Evolutionary conservation across 2,113 vertebrate genomes (phyloP), one percentile per base, ranked within the genome.

Genomic region (Cheirogaleus medius): DNA sequence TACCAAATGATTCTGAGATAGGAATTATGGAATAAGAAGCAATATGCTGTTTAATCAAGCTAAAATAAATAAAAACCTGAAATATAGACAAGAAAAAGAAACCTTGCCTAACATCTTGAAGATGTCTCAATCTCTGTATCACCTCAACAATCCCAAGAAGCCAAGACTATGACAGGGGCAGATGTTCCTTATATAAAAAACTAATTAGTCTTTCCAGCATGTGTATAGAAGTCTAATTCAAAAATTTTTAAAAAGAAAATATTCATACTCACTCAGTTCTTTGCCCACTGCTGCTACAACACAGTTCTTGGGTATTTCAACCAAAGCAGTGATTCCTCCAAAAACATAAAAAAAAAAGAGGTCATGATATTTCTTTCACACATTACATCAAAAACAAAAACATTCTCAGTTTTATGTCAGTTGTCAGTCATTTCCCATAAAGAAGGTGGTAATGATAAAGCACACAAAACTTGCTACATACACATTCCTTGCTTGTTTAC

Each of bases 261-360:
- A 78, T 71, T 87, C 5, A 92, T 92, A 99, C 99, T 99, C 96
- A 99, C 99, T 98, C 69, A 99, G 98, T 90, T 99, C 99, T 98
- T 98, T 99, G 95, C 99, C 99, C 98, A 99, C 98, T 11, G 99
- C 99, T 78, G 99, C 99, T 5, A 99, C 99, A 25, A 99, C 96
- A 98, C 99, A 99, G 94, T 99, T 99, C 98, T 99, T 99, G 11
- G 99, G 99, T 97, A 99, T 98, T 98, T 99, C 99, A 84, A 99
- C 98, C 98, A 99, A 97, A 95, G 99, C 98, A 52, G 98, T 99
- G 88, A 99, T 98, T 95, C 99, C 99, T 99, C 98, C 88, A 77
- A 68, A 95, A 96, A 98, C 80, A 97, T 27, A 80, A 6, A 32
- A 42, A 49, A 84, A 21, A 94, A 76, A n/a, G n/a, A 63, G 21